These are phyloP conservation scores for Porphyrio hochstetteri DNA, from an alignment of 2,113 vertebrate species.

Conservation along the genomic window DNA sequence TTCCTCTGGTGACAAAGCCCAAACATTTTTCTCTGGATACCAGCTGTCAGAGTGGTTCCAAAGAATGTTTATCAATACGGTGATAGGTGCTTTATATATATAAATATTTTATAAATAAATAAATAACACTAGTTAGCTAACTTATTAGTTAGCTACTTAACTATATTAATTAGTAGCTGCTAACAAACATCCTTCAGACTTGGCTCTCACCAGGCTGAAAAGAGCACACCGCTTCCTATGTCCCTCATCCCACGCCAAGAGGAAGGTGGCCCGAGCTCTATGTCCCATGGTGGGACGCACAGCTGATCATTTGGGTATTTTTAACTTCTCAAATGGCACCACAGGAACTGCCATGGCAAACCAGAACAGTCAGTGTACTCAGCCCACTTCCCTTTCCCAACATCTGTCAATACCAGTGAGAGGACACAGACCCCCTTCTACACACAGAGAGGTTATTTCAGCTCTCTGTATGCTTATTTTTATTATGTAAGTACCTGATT, in stretches of 20 bases:
- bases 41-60: too few species aligned
- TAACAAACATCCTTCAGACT: not conserved
- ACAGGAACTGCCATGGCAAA: not conserved
- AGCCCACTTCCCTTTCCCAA: not conserved
- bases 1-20: not conserved
- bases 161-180: not conserved
- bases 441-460: not conserved
- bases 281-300: accelerated
- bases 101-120: too few species aligned
- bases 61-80: too few species aligned
- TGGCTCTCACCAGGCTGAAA: not conserved
- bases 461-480: not conserved
- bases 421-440: not conserved
- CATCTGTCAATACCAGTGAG: not conserved
- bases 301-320: not conserved
- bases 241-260: not conserved
- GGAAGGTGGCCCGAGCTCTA: accelerated
- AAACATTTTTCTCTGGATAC: not conserved
- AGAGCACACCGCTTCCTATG: not conserved
- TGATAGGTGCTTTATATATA: too few species aligned
- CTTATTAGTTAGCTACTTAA: not conserved
- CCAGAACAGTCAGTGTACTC: not conserved
- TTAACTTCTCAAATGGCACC: not conserved
- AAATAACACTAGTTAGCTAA: not conserved
- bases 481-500: not conserved